Percentiles rank a stretch among this genome's conserved stretches.
phyloP scores from a whole-genome alignment of 2,888 invertebrate species.

The Timandra comae region DNA sequence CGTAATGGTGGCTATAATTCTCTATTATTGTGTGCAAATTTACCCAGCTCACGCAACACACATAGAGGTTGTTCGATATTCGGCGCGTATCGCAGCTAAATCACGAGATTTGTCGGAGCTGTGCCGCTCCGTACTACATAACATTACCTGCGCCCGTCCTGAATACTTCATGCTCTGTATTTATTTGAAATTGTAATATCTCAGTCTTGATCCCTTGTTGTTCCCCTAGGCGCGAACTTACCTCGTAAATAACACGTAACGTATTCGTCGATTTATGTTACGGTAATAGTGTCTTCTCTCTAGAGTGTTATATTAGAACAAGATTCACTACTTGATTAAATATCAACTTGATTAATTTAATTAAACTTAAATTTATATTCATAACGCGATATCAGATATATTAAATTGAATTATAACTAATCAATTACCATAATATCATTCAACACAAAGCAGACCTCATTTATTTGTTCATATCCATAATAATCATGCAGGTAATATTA shows the following conservation, averaged over 20 bases:
- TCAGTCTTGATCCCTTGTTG: slow-evolving; percentile 64
- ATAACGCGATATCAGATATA: too few relatives aligned
- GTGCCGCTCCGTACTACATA: slow-evolving; percentile 64
- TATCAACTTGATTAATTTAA: too few relatives aligned
- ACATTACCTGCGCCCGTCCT: slow-evolving; percentile 69
- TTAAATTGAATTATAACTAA: too few relatives aligned
- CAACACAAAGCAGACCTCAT: too few relatives aligned
- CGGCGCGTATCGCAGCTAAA: slow-evolving; percentile 72
- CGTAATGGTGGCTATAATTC: slow-evolving; percentile 60
- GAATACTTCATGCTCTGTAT: slow-evolving; percentile 74
- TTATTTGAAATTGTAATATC: slow-evolving; percentile 76
- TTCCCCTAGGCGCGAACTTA: slow-evolving; percentile 59
- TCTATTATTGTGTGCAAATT: slow-evolving; percentile 67
- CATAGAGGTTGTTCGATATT: slow-evolving; percentile 67
- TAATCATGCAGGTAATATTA: too few relatives aligned
- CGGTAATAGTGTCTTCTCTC: slow-evolving; percentile 52
- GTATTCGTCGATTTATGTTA: slow-evolving; percentile 62
- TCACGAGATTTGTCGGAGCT: slow-evolving; percentile 74
- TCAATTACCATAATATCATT: too few relatives aligned
- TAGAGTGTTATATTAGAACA: slow-evolving; percentile 27
- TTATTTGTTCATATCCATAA: too few relatives aligned
- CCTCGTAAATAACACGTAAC: slow-evolving; percentile 66
- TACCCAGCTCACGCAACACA: slow-evolving; percentile 70
- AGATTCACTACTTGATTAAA: too few relatives aligned
- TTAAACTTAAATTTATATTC: too few relatives aligned